A percentile compares a stretch with the other conserved stretches of the same genome.
phyloP scores from a whole-genome alignment of 2,113 vertebrate species.

The pig (Sus scrofa) region DNA sequence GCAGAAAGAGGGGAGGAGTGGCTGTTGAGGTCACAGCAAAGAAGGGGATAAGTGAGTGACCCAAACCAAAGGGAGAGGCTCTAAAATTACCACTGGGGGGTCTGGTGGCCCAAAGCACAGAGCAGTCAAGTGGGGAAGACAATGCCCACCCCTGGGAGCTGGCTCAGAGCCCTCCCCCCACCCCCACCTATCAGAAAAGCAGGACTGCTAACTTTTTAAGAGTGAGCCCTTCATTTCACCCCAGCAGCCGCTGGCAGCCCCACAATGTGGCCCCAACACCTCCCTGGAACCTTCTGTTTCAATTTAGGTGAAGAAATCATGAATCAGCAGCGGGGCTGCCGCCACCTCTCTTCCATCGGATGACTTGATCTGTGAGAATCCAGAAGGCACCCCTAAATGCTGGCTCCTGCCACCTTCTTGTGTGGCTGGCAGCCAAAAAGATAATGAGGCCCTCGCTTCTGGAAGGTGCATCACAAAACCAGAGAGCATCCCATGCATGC shows the following conservation, averaged over 20 bases:
- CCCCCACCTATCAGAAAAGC: neutral
- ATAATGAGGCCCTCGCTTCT: neutral
- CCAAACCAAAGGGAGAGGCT: neutral
- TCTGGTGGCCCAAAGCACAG: neutral
- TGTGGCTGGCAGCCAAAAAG: neutral
- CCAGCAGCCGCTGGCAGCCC: neutral
- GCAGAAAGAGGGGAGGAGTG: too few species aligned
- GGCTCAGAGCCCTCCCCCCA: rapidly evolving
- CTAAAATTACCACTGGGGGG: neutral
- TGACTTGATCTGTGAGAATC: neutral
- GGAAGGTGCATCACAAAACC: neutral
- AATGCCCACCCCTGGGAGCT: neutral
- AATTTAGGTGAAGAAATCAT: neutral
- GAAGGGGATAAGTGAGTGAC: neutral
- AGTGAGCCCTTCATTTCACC: neutral
- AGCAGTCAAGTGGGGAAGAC: neutral
- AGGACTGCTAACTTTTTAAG: neutral
- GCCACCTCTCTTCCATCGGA: neutral
- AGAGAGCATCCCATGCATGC: neutral
- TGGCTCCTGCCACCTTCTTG: neutral
- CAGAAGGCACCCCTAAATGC: neutral
- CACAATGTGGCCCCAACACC: neutral
- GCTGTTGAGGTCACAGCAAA: rapidly evolving
- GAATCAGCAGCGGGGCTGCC: neutral
- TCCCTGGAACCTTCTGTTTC: neutral